Base-by-base conservation (phyloP, 2,113 vertebrate species). In the Hypanus sabinus region DNA sequence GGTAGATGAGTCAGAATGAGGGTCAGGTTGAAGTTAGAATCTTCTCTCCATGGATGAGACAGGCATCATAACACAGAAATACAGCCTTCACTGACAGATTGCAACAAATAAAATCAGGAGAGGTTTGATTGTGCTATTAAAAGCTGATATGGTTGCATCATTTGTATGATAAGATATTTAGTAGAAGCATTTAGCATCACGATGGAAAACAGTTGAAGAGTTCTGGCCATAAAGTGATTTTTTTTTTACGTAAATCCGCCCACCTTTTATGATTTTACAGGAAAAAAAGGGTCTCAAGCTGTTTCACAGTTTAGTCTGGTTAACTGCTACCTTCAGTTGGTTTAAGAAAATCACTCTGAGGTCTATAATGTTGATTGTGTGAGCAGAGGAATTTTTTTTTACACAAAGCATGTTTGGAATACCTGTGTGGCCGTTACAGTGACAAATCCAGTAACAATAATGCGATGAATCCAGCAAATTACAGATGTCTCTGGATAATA, bases 1-100 rank as follows among this genome's bases (percentile, higher is more conserved):
- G 91, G 68, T 73, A 93, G 68, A 75, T 93, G 73, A 93, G 70
- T 75, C 68, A 71, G 68, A 93, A 93, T 93, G 91, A 75, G 70
- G 36, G 68, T 30, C 22, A 75, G 36, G 68, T 27, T 91, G 65
- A 93, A 73, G 36, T 55, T 27, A 73, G 24, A 93, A 30, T 38
- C 0, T 46, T 93, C 55, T 73, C 24, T 55, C 68, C 70, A 73
- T 18, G 7, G 70, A 73, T 75, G 22, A 73, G 36, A 14, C 91
- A 93, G 91, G 38, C 91, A 93, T 73, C 65, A 46, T 73, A 93
- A 93, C 68, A 38, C 68, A 73, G 33, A 55, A 55, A 93, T 73
- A 30, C 91, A 55, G 91, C 22, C 85, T 90, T n/a, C 91, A 20
- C 60, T 73, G 68, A 11, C 90, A 27, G 8, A 38, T 46, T 73